A percentile compares a stretch with the other conserved stretches of the same genome.
Conservation (phyloP, 2,888 invertebrate genomes). For the Catocala fraxini region DNA sequence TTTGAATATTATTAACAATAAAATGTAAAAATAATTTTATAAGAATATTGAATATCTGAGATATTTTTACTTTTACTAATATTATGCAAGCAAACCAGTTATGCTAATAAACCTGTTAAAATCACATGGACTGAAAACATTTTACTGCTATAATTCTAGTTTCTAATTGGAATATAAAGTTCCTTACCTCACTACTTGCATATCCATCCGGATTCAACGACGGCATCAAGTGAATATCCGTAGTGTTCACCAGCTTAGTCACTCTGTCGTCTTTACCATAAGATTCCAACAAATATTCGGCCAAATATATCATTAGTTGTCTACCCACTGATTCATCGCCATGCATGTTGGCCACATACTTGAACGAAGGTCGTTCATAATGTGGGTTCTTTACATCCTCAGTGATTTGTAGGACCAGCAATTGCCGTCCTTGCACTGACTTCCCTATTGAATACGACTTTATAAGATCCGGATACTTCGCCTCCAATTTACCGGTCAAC, state of each 20-base stretch:
- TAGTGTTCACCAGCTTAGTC: slow-evolving; percentile 93
- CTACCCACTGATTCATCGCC: slow-evolving; percentile 97
- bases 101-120: background rate
- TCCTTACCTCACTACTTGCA: slow-evolving; percentile 92
- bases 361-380: slow-evolving; percentile 94
- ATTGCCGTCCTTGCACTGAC: slow-evolving; percentile 93
- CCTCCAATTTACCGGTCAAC: slow-evolving; percentile 88
- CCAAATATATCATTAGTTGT: slow-evolving; percentile 93
- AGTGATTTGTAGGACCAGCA: slow-evolving; percentile 94
- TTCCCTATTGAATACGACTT: slow-evolving; percentile 93
- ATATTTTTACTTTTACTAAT: too few species aligned
- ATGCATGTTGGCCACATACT: slow-evolving; percentile 98
- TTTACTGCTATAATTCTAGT: background rate
- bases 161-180: background rate
- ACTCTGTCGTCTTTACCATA: slow-evolving; percentile 91
- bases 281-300: slow-evolving; percentile 93
- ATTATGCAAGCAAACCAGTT: too few species aligned
- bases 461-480: slow-evolving; percentile 90
- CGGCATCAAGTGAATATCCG: slow-evolving; percentile 98
- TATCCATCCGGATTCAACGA: slow-evolving; percentile 99
- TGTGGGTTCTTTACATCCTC: slow-evolving; percentile 88
- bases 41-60: too few species aligned
- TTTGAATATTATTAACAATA: too few species aligned
- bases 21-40: too few species aligned
- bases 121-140: background rate